A percentile compares a stretch with the other conserved stretches of the same genome.
Conservation (phyloP, 2,888 invertebrate genomes). For the Tetragnatha montana region DNA sequence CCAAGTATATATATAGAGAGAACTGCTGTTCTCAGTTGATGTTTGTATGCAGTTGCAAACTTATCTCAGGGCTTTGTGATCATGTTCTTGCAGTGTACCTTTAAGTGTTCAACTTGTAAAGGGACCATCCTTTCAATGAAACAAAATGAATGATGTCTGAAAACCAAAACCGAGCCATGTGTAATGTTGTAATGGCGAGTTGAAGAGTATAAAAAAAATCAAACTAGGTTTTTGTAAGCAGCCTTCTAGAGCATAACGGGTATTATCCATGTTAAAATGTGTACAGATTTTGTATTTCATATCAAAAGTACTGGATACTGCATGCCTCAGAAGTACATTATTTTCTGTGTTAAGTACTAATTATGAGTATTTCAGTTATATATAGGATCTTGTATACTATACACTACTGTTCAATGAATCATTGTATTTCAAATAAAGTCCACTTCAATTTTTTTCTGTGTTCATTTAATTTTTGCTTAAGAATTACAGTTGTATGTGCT, state of each 20-base stretch:
- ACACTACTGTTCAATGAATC: conserved; percentile 71
- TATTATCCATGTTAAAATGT: conserved; percentile 70
- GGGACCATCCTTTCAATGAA: conserved; percentile 70
- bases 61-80: conserved; percentile 72
- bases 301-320: conserved; percentile 69
- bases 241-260: conserved; percentile 71
- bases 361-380: conserved; percentile 71
- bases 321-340: conserved; percentile 71
- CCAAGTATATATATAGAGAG: conserved; percentile 12
- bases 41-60: conserved; percentile 66
- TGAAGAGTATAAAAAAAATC: conserved; percentile 67
- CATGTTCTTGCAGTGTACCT: conserved; percentile 71
- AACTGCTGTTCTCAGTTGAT: conserved; percentile 60
- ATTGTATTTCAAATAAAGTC: conserved; percentile 70
- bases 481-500: too few species aligned
- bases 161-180: conserved; percentile 71
- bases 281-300: conserved; percentile 72
- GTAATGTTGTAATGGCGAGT: conserved; percentile 66
- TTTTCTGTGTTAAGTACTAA: conserved; percentile 71
- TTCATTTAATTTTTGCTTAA: neutral
- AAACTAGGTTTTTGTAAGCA: conserved; percentile 71
- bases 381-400: conserved; percentile 71
- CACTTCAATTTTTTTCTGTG: conserved; percentile 66
- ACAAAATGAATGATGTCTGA: conserved; percentile 49
- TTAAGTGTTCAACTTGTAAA: conserved; percentile 71